Percentiles rank a stretch among this genome's conserved stretches.
Evolutionary conservation across 2,888 invertebrate genomes (phyloP).

Genomic region (Plusia festucae): DNA sequence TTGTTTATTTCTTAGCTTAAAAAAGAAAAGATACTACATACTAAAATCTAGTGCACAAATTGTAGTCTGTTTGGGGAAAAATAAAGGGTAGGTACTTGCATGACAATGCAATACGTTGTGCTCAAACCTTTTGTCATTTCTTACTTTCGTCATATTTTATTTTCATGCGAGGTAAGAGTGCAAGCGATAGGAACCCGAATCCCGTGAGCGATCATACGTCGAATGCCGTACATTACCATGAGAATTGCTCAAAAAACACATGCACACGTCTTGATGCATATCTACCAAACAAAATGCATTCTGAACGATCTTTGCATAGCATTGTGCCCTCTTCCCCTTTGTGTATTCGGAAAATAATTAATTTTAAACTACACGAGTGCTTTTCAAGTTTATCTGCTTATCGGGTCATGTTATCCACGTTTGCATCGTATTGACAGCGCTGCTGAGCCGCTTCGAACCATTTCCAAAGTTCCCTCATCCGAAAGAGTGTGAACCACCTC

Average conservation of each 20-base stretch:
- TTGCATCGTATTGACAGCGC: conserved; percentile 36
- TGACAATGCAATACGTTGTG: background rate
- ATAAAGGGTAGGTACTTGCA: background rate
- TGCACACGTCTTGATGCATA: conserved; percentile 70
- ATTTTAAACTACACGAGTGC: conserved; percentile 43
- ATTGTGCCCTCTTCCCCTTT: conserved; percentile 48
- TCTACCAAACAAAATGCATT: conserved; percentile 60
- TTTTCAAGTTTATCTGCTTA: conserved; percentile 47
- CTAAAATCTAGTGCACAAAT: background rate
- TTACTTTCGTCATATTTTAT: conserved; percentile 27
- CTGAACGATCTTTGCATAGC: conserved; percentile 46
- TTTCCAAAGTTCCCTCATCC: conserved; percentile 42
- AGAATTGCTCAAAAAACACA: conserved; percentile 68
- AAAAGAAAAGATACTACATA: no score
- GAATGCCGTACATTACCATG: conserved; percentile 75
- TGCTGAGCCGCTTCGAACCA: conserved; percentile 14
- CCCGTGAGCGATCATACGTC: conserved; percentile 56
- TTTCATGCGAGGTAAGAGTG: conserved; percentile 12
- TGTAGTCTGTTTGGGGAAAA: background rate
- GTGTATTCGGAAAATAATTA: conserved; percentile 42
- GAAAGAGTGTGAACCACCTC: conserved; percentile 53
- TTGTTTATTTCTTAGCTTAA: no score
- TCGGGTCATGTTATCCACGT: conserved; percentile 39
- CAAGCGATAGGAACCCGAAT: conserved; percentile 22
- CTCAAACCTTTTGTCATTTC: background rate